A percentile compares a stretch with the other conserved stretches of the same genome.
phyloP scores from a whole-genome alignment of 2,888 invertebrate genomes.

The Eurytoma adleriae region DNA sequence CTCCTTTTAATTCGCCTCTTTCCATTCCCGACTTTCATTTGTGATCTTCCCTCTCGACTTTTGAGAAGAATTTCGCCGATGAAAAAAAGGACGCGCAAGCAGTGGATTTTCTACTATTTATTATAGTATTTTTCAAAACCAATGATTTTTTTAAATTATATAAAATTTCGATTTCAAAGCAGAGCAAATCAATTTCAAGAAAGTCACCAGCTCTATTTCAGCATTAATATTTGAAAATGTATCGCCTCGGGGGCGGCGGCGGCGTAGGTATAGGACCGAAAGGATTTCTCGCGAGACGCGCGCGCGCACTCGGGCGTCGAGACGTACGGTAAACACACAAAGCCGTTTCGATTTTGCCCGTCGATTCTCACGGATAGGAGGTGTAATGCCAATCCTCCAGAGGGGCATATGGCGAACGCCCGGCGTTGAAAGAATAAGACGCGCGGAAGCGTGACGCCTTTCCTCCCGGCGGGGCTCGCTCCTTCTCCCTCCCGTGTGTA shows the following conservation, averaged over 20 bases:
- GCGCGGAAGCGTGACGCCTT: slow-evolving; percentile 56
- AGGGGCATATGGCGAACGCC: slow-evolving; percentile 59
- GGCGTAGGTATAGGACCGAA: background rate
- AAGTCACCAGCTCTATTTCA: background rate
- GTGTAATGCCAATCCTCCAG: slow-evolving; percentile 56
- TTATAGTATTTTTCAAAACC: slow-evolving; percentile 23
- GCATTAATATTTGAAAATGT: background rate
- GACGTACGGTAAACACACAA: slow-evolving; percentile 1
- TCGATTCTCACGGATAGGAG: slow-evolving; percentile 54
- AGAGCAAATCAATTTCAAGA: background rate
- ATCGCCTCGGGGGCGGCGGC: background rate
- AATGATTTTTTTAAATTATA: background rate
- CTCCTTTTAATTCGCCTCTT: slow-evolving; percentile 38
- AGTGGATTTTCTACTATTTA: slow-evolving; percentile 7
- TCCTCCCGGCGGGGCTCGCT: slow-evolving; percentile 42
- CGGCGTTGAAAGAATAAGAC: slow-evolving; percentile 57
- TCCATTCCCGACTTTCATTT: slow-evolving; percentile 14
- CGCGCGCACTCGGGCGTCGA: background rate
- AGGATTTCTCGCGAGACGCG: slow-evolving; percentile 36
- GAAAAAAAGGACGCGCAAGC: slow-evolving; percentile 14
- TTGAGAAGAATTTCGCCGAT: slow-evolving; percentile 38
- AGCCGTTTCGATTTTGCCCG: slow-evolving; percentile 44
- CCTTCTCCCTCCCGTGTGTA: background rate
- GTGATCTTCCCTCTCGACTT: slow-evolving; percentile 15
- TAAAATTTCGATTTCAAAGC: background rate